Evolutionary conservation across 2,113 vertebrate species (phyloP).

Genomic region (Tapirus terrestris): DNA sequence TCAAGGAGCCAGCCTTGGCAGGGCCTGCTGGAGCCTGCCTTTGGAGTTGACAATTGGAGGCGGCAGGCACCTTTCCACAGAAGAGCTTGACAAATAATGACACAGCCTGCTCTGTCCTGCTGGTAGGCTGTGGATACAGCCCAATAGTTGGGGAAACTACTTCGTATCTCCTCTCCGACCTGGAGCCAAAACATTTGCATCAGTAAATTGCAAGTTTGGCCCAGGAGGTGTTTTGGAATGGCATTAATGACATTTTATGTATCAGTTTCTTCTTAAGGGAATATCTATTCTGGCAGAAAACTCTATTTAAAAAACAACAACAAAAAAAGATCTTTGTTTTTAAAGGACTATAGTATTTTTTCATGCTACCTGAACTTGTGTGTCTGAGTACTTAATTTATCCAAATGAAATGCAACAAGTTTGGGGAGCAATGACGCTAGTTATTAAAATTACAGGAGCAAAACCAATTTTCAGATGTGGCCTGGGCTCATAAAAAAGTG

Average conservation of each 20-base stretch:
- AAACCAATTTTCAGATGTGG: slow-evolving; percentile 64
- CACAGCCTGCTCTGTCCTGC: neutral
- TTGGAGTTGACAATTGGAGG: slow-evolving; percentile 55
- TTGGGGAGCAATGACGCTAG: neutral
- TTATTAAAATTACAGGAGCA: slow-evolving; percentile 57
- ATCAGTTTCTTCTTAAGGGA: slow-evolving; percentile 54
- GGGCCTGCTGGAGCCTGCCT: neutral
- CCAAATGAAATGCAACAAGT: slow-evolving; percentile 45
- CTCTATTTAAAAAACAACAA: slow-evolving; percentile 1
- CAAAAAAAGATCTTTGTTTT: neutral
- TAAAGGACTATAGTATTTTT: neutral
- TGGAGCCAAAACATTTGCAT: slow-evolving; percentile 10
- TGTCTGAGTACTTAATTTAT: slow-evolving; percentile 39
- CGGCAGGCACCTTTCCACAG: slow-evolving; percentile 52
- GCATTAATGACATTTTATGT: slow-evolving; percentile 54
- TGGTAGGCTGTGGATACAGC: neutral
- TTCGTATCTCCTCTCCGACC: neutral
- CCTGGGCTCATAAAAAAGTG: slow-evolving; percentile 57
- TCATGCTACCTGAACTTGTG: neutral
- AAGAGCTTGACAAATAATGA: neutral
- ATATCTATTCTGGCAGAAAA: slow-evolving; percentile 46
- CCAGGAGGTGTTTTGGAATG: slow-evolving; percentile 46
- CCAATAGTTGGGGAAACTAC: neutral
- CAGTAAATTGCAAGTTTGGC: slow-evolving; percentile 58
- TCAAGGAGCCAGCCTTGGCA: slow-evolving; percentile 63